Evolutionary conservation across 37 sponge, comb jelly and placozoan genomes (phyloP).

Genomic region (Tethya wilhelma): DNA sequence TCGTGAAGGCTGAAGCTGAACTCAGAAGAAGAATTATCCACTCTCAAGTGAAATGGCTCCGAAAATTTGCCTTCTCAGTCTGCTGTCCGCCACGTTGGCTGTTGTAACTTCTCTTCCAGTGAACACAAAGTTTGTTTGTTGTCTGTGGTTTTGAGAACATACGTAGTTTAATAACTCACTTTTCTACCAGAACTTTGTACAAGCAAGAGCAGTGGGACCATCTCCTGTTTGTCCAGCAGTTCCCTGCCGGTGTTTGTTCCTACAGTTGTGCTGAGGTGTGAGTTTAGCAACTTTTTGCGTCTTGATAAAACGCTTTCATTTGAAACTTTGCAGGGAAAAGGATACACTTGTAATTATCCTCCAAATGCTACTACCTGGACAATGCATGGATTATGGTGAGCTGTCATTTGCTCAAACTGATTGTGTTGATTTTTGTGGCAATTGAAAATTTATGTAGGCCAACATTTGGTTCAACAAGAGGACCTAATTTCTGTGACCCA

Average conservation of each 20-base stretch:
- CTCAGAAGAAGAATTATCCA: too few relatives aligned
- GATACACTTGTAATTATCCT: constrained; percentile 19
- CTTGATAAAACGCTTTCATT: not conserved
- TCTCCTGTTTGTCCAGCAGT: constrained; percentile 47
- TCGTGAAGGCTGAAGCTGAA: too few relatives aligned
- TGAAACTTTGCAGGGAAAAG: not conserved
- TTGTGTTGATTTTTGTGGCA: constrained; percentile 2
- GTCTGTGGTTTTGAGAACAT: too few relatives aligned
- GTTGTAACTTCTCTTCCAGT: too few relatives aligned
- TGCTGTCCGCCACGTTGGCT: too few relatives aligned
- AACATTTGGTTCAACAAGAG: constrained; percentile 16
- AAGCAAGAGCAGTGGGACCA: too few relatives aligned
- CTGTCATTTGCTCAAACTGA: not conserved
- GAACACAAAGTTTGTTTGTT: too few relatives aligned
- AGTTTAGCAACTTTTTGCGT: not conserved
- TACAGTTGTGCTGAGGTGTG: not conserved
- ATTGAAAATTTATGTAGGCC: constrained; percentile 26
- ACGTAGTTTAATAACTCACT: too few relatives aligned
- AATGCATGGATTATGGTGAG: constrained; percentile 67
- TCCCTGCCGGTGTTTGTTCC: constrained; percentile 50
- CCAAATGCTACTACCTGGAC: constrained; percentile 42
- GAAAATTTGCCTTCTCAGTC: too few relatives aligned
- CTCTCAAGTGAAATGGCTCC: too few relatives aligned
- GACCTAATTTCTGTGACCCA: constrained; percentile 44
- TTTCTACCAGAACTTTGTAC: too few relatives aligned